Percentiles rank a stretch among this genome's conserved stretches.
These are phyloP conservation scores for Amblyjoppa proteus DNA, from an alignment of 2,888 invertebrate species.

Conservation along the genomic window DNA sequence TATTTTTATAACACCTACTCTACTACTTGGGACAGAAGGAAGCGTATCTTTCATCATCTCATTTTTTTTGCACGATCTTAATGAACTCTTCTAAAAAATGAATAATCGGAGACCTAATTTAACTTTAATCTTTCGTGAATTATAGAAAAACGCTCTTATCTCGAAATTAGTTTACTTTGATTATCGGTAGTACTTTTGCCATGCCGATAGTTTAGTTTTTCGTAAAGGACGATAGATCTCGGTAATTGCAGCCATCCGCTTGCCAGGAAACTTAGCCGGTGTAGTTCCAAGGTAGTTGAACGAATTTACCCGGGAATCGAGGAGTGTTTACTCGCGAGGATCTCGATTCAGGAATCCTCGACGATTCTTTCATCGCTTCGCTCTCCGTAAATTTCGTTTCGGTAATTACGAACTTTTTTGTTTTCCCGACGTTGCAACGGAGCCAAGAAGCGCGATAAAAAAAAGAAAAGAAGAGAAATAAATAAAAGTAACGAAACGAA, in stretches of 20 bases:
- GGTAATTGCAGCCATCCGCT: constrained; percentile 2
- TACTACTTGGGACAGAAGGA: neutral
- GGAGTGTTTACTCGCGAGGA: neutral
- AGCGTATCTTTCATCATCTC: neutral
- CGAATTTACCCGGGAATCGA: constrained; percentile 9
- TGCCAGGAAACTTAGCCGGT: neutral
- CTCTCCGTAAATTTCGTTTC: constrained; percentile 10
- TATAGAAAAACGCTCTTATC: neutral
- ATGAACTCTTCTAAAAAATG: neutral
- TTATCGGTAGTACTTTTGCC: neutral
- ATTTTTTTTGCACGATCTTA: neutral
- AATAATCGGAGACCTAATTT: neutral
- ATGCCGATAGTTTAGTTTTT: neutral
- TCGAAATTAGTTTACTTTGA: neutral
- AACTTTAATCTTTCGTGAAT: neutral
- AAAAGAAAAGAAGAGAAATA: neutral
- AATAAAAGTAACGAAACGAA: neutral
- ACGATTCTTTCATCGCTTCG: constrained; percentile 11
- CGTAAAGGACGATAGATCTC: neutral
- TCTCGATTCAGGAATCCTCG: constrained; percentile 6
- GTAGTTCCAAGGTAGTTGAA: neutral
- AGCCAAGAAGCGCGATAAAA: constrained; percentile 10
- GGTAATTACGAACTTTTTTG: constrained; percentile 42
- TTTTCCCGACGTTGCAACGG: constrained; percentile 24
- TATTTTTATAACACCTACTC: neutral